phyloP scores from a whole-genome alignment of 2,888 invertebrate genomes.

The Chalcosyrphus nemorum region DNA sequence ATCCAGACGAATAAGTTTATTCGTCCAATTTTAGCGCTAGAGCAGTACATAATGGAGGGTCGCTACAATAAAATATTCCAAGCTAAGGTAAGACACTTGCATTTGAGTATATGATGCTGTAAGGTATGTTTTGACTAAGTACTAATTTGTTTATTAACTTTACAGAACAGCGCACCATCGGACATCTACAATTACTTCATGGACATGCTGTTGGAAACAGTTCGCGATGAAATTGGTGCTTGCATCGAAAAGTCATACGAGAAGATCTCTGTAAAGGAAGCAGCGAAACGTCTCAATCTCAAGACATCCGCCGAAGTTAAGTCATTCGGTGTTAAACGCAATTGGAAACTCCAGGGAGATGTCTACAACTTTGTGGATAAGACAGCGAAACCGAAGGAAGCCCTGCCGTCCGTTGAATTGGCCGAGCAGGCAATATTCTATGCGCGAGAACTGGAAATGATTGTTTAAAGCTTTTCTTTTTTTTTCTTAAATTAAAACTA shows the following conservation, averaged over 20 bases:
- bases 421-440: constrained; percentile 98
- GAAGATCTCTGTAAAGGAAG: constrained; percentile 92
- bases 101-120: no score
- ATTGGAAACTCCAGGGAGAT: constrained; percentile 91
- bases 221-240: constrained; percentile 97
- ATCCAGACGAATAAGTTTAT: constrained; percentile 97
- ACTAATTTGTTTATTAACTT: constrained; percentile 75
- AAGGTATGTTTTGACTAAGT: no score
- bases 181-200: constrained; percentile 98
- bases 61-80: constrained; percentile 98
- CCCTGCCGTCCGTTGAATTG: constrained; percentile 93
- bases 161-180: constrained; percentile 95
- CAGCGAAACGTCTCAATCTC: constrained; percentile 94
- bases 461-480: constrained; percentile 88
- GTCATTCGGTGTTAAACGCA: constrained; percentile 91
- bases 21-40: constrained; percentile 95
- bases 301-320: constrained; percentile 89
- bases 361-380: constrained; percentile 92
- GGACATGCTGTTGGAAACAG: constrained; percentile 96
- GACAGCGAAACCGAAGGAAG: constrained; percentile 89
- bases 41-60: constrained; percentile 99
- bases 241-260: constrained; percentile 99
- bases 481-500: constrained; percentile 31
- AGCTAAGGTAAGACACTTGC: constrained; percentile 89
- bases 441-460: constrained; percentile 99